A percentile compares a stretch with the other conserved stretches of the same genome.
These are phyloP conservation scores for Brachionus rubens DNA, from an alignment of 1,140 invertebrate genomes.

Conservation along the genomic window DNA sequence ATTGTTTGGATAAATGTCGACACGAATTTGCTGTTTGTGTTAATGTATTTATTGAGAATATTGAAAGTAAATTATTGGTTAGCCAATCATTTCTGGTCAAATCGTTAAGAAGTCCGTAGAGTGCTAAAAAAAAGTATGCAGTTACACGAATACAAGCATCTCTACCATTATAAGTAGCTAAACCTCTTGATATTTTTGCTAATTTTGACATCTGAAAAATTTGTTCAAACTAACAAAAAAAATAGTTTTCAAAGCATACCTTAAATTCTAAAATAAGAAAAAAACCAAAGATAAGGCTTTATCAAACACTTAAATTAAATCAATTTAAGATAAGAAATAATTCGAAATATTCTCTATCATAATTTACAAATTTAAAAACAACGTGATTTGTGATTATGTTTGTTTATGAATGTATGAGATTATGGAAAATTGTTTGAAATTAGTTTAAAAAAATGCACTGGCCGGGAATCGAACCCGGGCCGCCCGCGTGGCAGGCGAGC, in stretches of 20 bases:
- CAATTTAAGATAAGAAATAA: too few species aligned
- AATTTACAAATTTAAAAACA: too few species aligned
- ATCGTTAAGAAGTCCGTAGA: neutral
- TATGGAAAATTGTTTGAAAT: too few species aligned
- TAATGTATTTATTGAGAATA: neutral
- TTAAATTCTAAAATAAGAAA: too few species aligned
- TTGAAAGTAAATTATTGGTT: neutral
- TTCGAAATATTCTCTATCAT: too few species aligned
- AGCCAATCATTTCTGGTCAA: neutral
- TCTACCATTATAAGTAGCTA: conserved; percentile 21
- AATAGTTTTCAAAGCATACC: neutral
- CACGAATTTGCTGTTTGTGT: neutral
- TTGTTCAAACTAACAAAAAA: neutral
- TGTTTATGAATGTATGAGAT: too few species aligned
- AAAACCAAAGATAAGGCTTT: too few species aligned
- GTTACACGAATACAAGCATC: conserved; percentile 16
- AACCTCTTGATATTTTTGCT: conserved; percentile 1
- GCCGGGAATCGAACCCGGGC: too few species aligned
- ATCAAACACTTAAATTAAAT: too few species aligned
- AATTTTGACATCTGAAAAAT: conserved; percentile 14
- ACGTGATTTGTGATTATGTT: too few species aligned
- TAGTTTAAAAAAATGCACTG: too few species aligned
- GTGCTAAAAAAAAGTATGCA: neutral
- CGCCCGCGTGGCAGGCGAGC: too few species aligned
- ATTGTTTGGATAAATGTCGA: conserved; percentile 3